Base-by-base conservation (phyloP, 2,113 vertebrate species). In the Scytalopus superciliaris region DNA sequence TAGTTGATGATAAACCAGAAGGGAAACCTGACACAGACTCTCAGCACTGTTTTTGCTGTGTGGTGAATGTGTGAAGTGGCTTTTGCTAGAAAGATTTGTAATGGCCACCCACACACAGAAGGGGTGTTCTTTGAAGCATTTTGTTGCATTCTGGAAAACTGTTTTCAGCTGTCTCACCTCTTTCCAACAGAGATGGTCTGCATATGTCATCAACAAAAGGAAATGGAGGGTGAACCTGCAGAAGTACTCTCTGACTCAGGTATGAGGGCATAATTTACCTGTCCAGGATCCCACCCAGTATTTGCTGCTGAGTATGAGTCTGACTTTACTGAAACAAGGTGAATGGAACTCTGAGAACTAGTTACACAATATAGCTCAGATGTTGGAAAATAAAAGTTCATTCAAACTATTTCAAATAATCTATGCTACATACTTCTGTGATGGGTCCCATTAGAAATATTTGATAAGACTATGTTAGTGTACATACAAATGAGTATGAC, bases 221-320 rank as follows among this genome's bases (percentile, higher is more conserved):
- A 64, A 72, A 64, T 14, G 13, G 4, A 7, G 4, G 1, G 1
- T 37, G 27, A 68, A 76, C 4, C 33, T 73, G 33, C 12, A 83
- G 56, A 68, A 73, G 12, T 73, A 11, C 12, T 37, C 25, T 63
- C 57, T 72, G 42, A 60, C 8, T 7, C 28, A 64, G 27, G 60
- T 33, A 45, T 0, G 0, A 73, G 6, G 24, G 19, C 19, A 25
- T 13, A 45, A 23, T 50, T 89, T 44, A 57, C 12, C 21, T 50
- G 8, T 59, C 6, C 27, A 59, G 62, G 23, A 62, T 49, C 9
- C 12, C 19, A 44, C 16, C 18, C 31, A 23, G 10, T 63, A 85
- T 40, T 39, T 27, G 11, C 3, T 19, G 3, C 11, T 37, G 28
- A 75, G 3, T 42, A 17, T 14, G 14, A 56, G 8, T 55, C 27